Conservation (phyloP, 2,113 vertebrate species). For the Guaruba guarouba region DNA sequence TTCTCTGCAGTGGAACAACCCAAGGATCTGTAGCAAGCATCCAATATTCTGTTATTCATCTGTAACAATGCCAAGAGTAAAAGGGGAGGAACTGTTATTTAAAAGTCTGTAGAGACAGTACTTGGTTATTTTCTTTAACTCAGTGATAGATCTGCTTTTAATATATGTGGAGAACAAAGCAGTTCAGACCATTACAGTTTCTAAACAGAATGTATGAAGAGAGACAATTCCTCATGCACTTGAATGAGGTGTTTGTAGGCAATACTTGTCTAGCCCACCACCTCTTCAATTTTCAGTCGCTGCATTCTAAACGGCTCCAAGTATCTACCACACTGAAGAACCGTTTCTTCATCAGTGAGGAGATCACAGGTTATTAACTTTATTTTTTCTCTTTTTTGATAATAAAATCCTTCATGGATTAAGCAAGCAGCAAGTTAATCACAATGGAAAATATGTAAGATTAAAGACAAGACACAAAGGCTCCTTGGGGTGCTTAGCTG, state of each 20-base stretch:
- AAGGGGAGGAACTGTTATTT: background rate
- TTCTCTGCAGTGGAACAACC: background rate
- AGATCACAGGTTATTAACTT: background rate
- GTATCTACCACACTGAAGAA: background rate
- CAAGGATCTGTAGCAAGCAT: background rate
- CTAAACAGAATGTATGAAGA: background rate
- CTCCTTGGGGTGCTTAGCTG: background rate
- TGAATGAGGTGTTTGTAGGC: background rate
- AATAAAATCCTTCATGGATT: background rate
- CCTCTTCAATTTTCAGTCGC: background rate
- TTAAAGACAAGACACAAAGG: background rate
- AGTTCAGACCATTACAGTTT: background rate
- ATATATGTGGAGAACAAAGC: background rate
- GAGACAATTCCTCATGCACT: background rate
- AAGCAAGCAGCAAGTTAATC: background rate
- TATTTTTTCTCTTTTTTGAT: background rate
- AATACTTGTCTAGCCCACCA: background rate
- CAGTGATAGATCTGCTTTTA: conserved; percentile 2
- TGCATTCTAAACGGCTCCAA: background rate
- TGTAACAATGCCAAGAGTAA: conserved; percentile 12
- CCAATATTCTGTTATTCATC: conserved; percentile 15
- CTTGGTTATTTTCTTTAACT: conserved; percentile 36
- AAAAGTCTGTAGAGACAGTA: background rate
- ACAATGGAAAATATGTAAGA: background rate
- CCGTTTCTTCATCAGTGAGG: background rate